Evolutionary conservation across 23 tunicate genomes (phyloP), one percentile per base, ranked within the genome.

Genomic region (Corella eumyota): DNA sequence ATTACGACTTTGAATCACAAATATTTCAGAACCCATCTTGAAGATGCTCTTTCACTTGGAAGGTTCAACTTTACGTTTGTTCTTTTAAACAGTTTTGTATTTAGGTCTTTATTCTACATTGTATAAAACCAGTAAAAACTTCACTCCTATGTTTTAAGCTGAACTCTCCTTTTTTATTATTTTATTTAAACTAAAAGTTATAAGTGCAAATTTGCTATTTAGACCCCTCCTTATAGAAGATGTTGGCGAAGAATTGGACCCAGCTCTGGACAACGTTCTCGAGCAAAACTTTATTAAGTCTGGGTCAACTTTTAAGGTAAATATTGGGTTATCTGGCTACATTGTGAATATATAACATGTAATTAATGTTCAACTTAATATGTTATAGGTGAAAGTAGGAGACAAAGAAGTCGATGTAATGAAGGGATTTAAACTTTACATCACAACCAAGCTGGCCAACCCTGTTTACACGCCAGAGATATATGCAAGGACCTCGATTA

Each of bases 371-470:
- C 48, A 40, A 40, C 48, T 40, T 9, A 9, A 40, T 11, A 11
- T 40, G 48, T 40, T 40, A 40, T 40, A 93, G 99, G 95, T 84
- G 55, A 93, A 93, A 93, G 99, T 93, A 22, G 99, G 99, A 4
- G 99, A 93, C 79, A 93, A 93, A 73, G 99, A 93, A 61, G 93
- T 88, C 34, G 99, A 93, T 35, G 99, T 93, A 11, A 88, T 84
- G 88, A 80, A 78, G 34, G 86, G 90, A 38, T 93, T 93, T 79
- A 69, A 69, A 32, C 72, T 93, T 21, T 93, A 84, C 87, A 79
- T 93, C 62, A 93, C 99, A 36, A 93, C 99, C 32, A 93, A 93
- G 68, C 90, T 93, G n/a, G 99, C 99, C 69, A 93, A 93, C 62
- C 99, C 99, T 9, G 86, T 77, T 47, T 93, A 93, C 93, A 93